Evolutionary conservation across 2,888 invertebrate species (phyloP), one percentile per base, ranked within the genome.

Genomic region (Ochlodes sylvanus): DNA sequence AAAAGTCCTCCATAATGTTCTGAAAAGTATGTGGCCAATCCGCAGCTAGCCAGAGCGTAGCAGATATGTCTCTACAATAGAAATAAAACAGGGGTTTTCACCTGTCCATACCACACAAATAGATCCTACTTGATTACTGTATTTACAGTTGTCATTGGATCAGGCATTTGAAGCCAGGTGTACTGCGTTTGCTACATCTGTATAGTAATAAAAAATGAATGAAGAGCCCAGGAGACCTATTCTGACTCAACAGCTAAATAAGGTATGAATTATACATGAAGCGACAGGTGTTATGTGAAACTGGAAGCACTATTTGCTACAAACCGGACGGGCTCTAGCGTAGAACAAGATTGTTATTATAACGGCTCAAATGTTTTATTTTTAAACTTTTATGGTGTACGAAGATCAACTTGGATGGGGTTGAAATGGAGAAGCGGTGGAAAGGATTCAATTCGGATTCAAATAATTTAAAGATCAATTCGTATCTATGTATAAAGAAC

Each of bases 251-350:
- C 60, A n/a, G 65, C 34, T 60, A 60, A 57, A 58, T 58, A 50
- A 15, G 41, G 65, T 60, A 66, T 66, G 66, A 60, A 60, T 66
- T 54, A 66, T 60, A 66, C 60, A 60, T 66, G 17, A 60, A 50
- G 14, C 41, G 42, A 66, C 66, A 66, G 66, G 66, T 66, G 66
- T 60, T 54, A 58, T 50, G 38, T 65, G 50, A 34, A 65, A 65
- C 65, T 65, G 65, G 57, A 57, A 58, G 58, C 50, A 65, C 50
- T 64, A 56, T 63, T 64, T 65, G 58, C 58, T 65, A 65, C 65
- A 52, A 41, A 34, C 38, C 47, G 56, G 57, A 57, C 38, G 41
- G 32, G 10, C 50, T 21, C 57, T 27, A 50, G 52, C 15, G 14
- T 50, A 15, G 58, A 42, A 66, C 58, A 52, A 41, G 65, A 50